Base-by-base conservation (phyloP, 2,797 vertebrate species). In the Eospalax fontanierii region DNA sequence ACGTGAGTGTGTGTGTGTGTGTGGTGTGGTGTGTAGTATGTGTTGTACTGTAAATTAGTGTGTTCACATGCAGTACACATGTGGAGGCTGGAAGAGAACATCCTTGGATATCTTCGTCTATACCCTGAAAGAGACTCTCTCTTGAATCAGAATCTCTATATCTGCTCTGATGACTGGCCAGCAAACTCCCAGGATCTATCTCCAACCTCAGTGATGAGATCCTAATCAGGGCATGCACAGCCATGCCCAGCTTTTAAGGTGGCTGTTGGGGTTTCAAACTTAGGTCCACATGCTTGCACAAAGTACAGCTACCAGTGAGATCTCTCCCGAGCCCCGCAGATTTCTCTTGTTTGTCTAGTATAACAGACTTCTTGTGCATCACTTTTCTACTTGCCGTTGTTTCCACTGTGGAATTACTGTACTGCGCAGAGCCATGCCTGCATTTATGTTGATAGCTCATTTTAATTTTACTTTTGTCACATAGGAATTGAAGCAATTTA, bases 381-480 rank as follows among this genome's bases (percentile, higher is more conserved):
- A 24, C n/a, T 80, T 90, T 95, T 57, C 76, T 78, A 50, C 38
- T 43, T 71, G 15, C 22, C 30, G 43, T 16, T 89, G 35, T 28
- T 88, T 54, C 66, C 2, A 9, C 66, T n/a, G 28, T 68, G 46
- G 74, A 94, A 92, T 82, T 22, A 54, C 12, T 50, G 4, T 79
- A 80, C 26, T 87, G 63, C 63, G 35, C 10, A 74, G 76, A 22
- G 59, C 14, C 6, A 18, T 66, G 30, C 40, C 46, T 96, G 43
- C 38, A 21, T 92, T 87, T 92, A 71, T 70, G 4, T 38, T 92
- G 68, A 88, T 76, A 93, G 59, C 7, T 95, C 85, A 87, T 40
- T 79, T 94, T 94, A 89, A 89, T 91, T 93, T 95, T 82, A 92
- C 30, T 90, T 91, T 88, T 84, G 74, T 78, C 63, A 75, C 26